phyloP scores from a whole-genome alignment of 2,888 invertebrate genomes.

The Troides aeacus region DNA sequence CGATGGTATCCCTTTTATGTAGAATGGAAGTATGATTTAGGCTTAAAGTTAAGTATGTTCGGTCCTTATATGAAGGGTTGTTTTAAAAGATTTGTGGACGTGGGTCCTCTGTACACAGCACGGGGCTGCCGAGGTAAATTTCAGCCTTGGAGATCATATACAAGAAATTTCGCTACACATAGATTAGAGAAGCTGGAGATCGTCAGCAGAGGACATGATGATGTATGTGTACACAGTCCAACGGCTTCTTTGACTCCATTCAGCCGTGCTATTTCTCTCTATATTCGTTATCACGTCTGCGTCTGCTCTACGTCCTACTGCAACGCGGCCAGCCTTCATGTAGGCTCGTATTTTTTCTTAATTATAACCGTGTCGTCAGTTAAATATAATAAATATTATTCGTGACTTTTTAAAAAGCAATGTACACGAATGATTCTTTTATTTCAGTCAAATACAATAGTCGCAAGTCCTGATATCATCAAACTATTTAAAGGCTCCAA shows the following conservation, averaged over 20 bases:
- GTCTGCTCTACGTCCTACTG: constrained; percentile 38
- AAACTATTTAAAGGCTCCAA: no score
- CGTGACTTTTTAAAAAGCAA: no score
- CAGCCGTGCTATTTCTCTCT: constrained; percentile 36
- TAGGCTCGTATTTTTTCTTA: neutral
- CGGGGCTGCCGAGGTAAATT: constrained; percentile 33
- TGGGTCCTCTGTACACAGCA: constrained; percentile 35
- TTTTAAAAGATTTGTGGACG: constrained; percentile 37
- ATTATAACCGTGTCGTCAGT: neutral
- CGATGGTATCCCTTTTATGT: neutral
- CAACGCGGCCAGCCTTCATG: constrained; percentile 27
- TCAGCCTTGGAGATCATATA: constrained; percentile 5
- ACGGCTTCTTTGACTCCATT: constrained; percentile 39
- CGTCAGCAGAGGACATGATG: constrained; percentile 25
- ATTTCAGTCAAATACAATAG: no score
- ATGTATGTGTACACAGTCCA: constrained; percentile 37
- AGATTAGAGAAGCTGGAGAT: constrained; percentile 35
- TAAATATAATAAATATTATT: no score
- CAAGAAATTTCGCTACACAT: constrained; percentile 28
- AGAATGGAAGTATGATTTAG: constrained; percentile 8
- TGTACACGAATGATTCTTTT: no score
- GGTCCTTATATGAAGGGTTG: constrained; percentile 35
- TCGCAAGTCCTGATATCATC: no score
- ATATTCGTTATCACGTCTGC: constrained; percentile 41
- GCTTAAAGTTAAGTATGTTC: constrained; percentile 9